Base-by-base conservation (phyloP, 2,888 invertebrate species). In the Antheraea assamensis region DNA sequence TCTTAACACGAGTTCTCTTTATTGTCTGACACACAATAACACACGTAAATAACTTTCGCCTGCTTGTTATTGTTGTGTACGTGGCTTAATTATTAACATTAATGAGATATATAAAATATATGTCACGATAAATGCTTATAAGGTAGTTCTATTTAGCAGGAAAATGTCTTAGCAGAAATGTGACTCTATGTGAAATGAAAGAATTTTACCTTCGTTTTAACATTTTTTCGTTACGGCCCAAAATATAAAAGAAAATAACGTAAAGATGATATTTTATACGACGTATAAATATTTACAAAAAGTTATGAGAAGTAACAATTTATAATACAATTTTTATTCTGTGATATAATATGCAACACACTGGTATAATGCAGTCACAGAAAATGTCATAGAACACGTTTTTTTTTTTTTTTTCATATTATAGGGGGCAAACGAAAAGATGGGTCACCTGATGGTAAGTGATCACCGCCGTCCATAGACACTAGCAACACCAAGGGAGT, bases 11-110 rank as follows among this genome's bases (percentile, higher is more conserved):
- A 84, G 74, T 74, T 71, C 66, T 71, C 71, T 80, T 82, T 85
- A 83, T 84, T 87, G 82, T 85, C 81, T 81, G 80, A 77, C 77
- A 80, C 77, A 83, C 78, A 83, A 85, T 83, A 81, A 83, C 83
- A 80, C 77, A 74, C 74, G 80, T 79, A 79, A 83, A 85, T 80
- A 82, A 81, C 80, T 79, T 78, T 80, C 76, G 76, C 77, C 82
- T 79, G 83, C 81, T 81, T 81, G 81, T 79, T 79, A 76, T 75
- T 72, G 75, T 74, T 73, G 75, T 80, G 74, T 78, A 74, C 73
- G 74, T 73, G 78, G 75, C 75, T 81, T 81, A 79, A 81, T 81
- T 83, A 83, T 77, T 73, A 71, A 75, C 75, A 75, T 74, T 74
- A 71, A 68, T 71, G 74, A 55, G 68, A 76, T 74, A 75, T 70